Percentiles rank a stretch among this genome's conserved stretches.
Conservation (phyloP, 2,113 vertebrate genomes). For the Osmerus mordax region DNA sequence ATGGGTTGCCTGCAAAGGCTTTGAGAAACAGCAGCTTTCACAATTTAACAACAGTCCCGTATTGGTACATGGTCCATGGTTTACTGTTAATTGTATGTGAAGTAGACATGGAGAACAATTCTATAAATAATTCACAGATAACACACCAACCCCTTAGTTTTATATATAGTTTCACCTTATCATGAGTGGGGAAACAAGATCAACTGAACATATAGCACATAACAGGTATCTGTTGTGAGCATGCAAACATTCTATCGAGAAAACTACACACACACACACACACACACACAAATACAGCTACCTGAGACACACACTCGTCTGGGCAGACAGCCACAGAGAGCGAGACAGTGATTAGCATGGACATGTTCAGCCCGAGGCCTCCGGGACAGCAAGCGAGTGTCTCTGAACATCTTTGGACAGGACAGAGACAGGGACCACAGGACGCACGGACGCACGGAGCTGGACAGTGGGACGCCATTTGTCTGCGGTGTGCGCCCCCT, state of each 20-base stretch:
- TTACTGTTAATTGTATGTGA: not conserved
- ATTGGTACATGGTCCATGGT: conserved; percentile 4
- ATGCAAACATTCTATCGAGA: not conserved
- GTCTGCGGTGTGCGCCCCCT: conserved; percentile 59
- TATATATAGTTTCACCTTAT: no score
- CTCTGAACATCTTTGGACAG: conserved; percentile 32
- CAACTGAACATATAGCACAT: no score
- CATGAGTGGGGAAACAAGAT: not conserved
- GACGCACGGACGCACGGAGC: conserved; percentile 33
- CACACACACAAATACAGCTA: not conserved
- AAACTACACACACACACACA: not conserved
- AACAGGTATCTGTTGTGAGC: not conserved
- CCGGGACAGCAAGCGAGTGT: conserved; percentile 14
- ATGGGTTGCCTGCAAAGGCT: conserved; percentile 30
- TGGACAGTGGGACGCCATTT: conserved; percentile 41
- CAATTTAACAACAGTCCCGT: conserved; percentile 30
- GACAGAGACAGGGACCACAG: conserved; percentile 41
- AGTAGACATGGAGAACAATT: no score
- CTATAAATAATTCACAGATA: no score
- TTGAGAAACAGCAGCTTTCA: conserved; percentile 46
- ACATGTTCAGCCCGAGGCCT: not conserved
- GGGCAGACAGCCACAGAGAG: not conserved
- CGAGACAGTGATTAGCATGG: not conserved
- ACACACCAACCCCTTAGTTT: no score
- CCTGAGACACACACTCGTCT: not conserved